Evolutionary conservation across 2,888 invertebrate species (phyloP).

Genomic region (Melieria omissa): DNA sequence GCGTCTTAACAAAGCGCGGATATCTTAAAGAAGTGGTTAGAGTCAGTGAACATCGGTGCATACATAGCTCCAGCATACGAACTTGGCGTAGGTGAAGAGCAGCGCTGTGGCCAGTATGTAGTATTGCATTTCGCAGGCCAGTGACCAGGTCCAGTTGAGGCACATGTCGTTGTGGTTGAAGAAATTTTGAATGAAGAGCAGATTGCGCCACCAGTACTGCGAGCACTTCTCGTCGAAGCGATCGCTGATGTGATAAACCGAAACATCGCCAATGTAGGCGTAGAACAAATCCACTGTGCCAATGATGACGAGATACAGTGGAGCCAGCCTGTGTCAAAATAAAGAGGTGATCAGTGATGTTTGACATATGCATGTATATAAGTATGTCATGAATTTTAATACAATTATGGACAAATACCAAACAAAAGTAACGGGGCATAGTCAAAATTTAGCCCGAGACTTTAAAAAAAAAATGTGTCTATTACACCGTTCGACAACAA

Average conservation of each 20-base stretch:
- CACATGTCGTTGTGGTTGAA: conserved; percentile 65
- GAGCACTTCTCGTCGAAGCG: conserved; percentile 64
- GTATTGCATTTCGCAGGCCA: conserved; percentile 68
- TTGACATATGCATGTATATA: neutral
- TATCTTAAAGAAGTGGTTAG: conserved; percentile 48
- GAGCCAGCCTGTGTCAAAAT: conserved; percentile 55
- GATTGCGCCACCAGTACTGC: conserved; percentile 66
- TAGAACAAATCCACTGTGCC: conserved; percentile 62
- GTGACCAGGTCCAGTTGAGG: conserved; percentile 67
- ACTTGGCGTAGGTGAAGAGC: conserved; percentile 64
- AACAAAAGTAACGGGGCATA: no score
- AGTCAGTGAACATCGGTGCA: neutral
- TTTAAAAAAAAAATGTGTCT: no score
- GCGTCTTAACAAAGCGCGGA: conserved; percentile 53
- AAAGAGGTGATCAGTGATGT: neutral
- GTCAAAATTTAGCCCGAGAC: no score
- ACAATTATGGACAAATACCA: no score
- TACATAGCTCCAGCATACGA: conserved; percentile 40
- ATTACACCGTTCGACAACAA: no score
- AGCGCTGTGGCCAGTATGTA: conserved; percentile 60
- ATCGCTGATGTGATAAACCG: conserved; percentile 65
- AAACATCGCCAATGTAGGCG: conserved; percentile 63
- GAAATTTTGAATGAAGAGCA: conserved; percentile 65
- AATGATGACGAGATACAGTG: conserved; percentile 62
- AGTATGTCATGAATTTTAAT: no score